Conservation (phyloP, 2,113 vertebrate genomes). For the Turdus rufiventris region DNA sequence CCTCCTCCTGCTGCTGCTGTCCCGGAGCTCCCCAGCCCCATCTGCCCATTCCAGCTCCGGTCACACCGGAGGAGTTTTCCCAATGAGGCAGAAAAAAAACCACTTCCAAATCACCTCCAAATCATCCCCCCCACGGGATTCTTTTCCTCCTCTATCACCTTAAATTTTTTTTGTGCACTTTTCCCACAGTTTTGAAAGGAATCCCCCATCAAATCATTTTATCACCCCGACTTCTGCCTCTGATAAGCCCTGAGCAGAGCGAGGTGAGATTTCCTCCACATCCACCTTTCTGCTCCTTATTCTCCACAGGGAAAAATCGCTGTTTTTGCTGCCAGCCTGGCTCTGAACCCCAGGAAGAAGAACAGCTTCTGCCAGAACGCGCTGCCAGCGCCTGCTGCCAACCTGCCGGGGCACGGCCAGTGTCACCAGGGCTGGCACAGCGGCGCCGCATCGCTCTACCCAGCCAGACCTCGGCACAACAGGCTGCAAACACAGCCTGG, state of each 20-base stretch:
- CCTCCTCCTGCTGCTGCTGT: background rate
- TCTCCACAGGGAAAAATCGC: background rate
- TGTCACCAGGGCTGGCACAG: background rate
- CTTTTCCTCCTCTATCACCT: background rate
- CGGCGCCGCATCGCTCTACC: fast-evolving
- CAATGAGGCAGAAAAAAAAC: background rate
- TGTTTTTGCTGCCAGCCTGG: background rate
- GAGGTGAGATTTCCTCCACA: background rate
- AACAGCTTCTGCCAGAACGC: background rate
- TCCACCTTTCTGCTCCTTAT: background rate
- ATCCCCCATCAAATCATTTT: background rate
- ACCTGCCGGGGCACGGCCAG: background rate
- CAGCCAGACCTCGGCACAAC: background rate
- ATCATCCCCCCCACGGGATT: fast-evolving
- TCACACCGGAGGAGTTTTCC: background rate
- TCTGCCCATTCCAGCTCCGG: fast-evolving
- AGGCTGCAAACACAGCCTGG: background rate
- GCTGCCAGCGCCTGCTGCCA: background rate
- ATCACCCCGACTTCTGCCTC: fast-evolving
- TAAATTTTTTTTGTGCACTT: background rate
- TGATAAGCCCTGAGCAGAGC: fast-evolving
- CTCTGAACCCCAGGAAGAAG: background rate
- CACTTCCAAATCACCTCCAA: background rate
- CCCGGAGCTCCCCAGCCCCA: background rate
- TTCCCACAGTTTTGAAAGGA: background rate